phyloP scores from a whole-genome alignment of 1,140 invertebrate genomes.

The Lasaia peninsularis region DNA sequence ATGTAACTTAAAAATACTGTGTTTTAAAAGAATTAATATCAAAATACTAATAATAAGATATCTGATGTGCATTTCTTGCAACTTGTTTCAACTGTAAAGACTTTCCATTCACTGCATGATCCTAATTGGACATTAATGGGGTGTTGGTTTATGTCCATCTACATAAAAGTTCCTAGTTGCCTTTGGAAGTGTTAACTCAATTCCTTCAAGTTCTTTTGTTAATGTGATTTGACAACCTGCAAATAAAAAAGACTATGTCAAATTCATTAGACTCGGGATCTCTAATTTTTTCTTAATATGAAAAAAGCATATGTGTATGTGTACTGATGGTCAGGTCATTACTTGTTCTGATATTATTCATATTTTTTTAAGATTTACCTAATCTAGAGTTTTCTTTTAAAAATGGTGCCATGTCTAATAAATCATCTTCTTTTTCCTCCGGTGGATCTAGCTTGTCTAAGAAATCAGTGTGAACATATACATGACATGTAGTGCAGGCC shows the following conservation, averaged over 20 bases:
- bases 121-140: conserved; percentile 80
- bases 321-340: too few relatives aligned
- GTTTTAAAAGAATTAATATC: too few relatives aligned
- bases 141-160: conserved; percentile 95
- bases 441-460: conserved; percentile 86
- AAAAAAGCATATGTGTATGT: too few relatives aligned
- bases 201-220: conserved; percentile 94
- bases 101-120: not conserved
- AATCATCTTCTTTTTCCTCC: conserved; percentile 96
- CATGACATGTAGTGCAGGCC: conserved; percentile 98
- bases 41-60: too few relatives aligned
- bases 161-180: conserved; percentile 99
- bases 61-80: not conserved
- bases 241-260: conserved; percentile 19
- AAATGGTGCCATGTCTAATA: conserved; percentile 97
- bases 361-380: conserved; percentile 73
- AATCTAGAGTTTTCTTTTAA: conserved; percentile 96
- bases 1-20: too few relatives aligned
- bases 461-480: conserved; percentile 92
- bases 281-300: too few relatives aligned
- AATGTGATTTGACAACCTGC: conserved; percentile 96
- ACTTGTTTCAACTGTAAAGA: not conserved
- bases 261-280: too few relatives aligned
- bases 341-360: too few relatives aligned
- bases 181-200: conserved; percentile 90